Base-by-base conservation (phyloP, 2,113 vertebrate genomes). In the Vulpes lagopus region DNA sequence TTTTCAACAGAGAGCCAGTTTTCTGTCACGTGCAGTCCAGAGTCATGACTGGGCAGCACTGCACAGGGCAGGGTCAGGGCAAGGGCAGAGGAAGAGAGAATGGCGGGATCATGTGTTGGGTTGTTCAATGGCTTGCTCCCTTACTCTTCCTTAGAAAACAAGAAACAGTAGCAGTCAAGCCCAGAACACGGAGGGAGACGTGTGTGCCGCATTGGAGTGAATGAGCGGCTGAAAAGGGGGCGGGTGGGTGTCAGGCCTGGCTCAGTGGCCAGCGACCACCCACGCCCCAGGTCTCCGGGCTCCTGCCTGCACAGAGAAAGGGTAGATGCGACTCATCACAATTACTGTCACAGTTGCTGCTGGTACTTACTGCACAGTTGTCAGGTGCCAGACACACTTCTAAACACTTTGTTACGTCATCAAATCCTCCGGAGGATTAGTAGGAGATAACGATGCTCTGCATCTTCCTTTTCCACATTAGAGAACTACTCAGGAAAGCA, bases 291-390 rank as follows among this genome's bases (percentile, higher is more conserved):
- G 22, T 27, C 15, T 20, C 23, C 4, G 3, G 20, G 14, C 8
- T 51, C 38, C 20, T 1, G 79, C 60, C 38, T 1, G 17, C 0
- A 22, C 8, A 8, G n/a, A 32, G 51, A 16, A 15, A 79, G 12
- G 38, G 35, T 2, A 20, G 43, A 30, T 2, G 30, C 14, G 64
- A 1, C 84, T 19, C 5, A 11, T 38, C 8, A 11, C 30, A 14
- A 3, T 8, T 3, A 19, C 32, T 3, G 1, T 19, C 0, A 2
- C 3, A 1, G 22, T 5, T 23, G 22, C 43, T 11, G 8, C 79
- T 11, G 51, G 25, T 6, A 25, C 16, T 1, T 20, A 12, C 38
- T 4, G 30, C n/a, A 43, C 5, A 1, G 62, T 17, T 17, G 11
- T 14, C 7, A 64, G 1, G 11, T 14, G 11, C 69, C 43, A 69